These are phyloP conservation scores for Gisinianus flammeolus DNA, from an alignment of 2,888 invertebrate genomes.

Conservation along the genomic window DNA sequence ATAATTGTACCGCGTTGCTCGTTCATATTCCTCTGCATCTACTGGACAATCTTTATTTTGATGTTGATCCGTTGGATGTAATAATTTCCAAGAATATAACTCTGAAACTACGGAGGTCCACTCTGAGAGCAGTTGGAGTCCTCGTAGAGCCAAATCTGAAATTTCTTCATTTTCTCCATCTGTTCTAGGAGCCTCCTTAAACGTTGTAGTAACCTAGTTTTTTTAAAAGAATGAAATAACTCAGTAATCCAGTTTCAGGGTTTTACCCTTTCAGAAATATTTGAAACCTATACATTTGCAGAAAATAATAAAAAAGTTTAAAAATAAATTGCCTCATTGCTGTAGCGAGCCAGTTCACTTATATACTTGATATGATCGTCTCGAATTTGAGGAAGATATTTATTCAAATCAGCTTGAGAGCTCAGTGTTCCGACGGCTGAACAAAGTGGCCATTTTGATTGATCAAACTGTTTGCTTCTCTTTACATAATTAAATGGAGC, in stretches of 20 bases:
- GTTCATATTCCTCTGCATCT: slow-evolving; percentile 97
- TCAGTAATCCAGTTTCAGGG: neutral
- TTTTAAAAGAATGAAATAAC: neutral
- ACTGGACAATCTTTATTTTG: slow-evolving; percentile 92
- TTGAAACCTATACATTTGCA: neutral
- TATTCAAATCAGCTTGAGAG: slow-evolving; percentile 93
- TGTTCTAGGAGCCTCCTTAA: slow-evolving; percentile 64
- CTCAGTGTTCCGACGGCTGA: slow-evolving; percentile 80
- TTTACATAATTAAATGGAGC: slow-evolving; percentile 98
- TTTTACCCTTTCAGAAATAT: neutral
- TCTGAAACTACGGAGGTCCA: slow-evolving; percentile 98
- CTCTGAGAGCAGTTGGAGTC: slow-evolving; percentile 89
- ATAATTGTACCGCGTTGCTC: slow-evolving; percentile 97
- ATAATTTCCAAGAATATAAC: slow-evolving; percentile 95
- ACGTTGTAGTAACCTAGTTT: slow-evolving; percentile 66
- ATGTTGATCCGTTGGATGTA: slow-evolving; percentile 97
- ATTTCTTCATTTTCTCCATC: slow-evolving; percentile 63
- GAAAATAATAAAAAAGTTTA: neutral
- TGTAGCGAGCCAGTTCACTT: slow-evolving; percentile 90
- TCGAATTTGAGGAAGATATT: slow-evolving; percentile 89
- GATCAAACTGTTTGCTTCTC: slow-evolving; percentile 89
- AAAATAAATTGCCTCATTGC: slow-evolving; percentile 65
- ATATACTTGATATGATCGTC: slow-evolving; percentile 98
- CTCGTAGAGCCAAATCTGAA: slow-evolving; percentile 76
- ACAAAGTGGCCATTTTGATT: slow-evolving; percentile 84